These are phyloP conservation scores for Chelon labrosus DNA, from an alignment of 2,797 vertebrate species.

Conservation along the genomic window DNA sequence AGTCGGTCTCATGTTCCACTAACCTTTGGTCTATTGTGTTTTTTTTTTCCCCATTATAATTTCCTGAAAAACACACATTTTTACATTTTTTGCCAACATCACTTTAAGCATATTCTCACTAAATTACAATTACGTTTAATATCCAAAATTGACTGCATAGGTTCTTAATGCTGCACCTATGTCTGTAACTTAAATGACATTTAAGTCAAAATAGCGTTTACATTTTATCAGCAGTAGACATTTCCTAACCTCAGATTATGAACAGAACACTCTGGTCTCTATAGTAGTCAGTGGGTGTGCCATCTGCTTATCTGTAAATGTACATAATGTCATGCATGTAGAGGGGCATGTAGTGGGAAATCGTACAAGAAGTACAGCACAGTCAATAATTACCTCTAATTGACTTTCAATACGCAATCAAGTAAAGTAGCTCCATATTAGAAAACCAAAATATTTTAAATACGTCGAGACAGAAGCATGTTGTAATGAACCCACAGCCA, in stretches of 20 bases:
- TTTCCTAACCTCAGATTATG: no score
- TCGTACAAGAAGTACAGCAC: background rate
- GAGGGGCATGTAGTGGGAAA: background rate
- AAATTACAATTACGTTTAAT: background rate
- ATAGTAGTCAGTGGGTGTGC: background rate
- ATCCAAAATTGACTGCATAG: background rate
- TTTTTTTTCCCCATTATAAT: background rate
- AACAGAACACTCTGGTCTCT: background rate
- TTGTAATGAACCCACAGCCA: background rate
- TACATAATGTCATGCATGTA: background rate
- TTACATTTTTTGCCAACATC: background rate
- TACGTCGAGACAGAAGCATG: background rate
- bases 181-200: no score
- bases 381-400: background rate
- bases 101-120: background rate
- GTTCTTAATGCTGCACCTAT: background rate
- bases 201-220: no score
- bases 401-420: background rate
- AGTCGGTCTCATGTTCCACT: background rate
- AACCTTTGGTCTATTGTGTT: background rate
- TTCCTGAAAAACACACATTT: background rate
- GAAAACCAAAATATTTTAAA: background rate
- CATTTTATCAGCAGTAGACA: no score
- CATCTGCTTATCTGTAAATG: background rate
- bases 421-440: background rate